These are phyloP conservation scores for Drosophila cardini DNA, from an alignment of 1,140 invertebrate genomes.

Conservation along the genomic window DNA sequence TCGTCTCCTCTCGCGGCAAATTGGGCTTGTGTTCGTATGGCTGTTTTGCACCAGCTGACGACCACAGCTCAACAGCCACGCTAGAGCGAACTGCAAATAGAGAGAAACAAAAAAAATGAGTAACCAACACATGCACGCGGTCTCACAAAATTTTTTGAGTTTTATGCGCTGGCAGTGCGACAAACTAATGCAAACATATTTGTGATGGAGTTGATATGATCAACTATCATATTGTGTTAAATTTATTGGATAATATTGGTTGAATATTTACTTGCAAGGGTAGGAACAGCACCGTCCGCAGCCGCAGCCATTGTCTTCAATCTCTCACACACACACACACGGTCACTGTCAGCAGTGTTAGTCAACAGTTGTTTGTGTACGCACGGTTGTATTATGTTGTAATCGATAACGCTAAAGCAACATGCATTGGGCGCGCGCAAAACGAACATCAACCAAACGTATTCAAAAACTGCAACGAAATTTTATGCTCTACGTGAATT, in stretches of 20 bases:
- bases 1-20: conserved; percentile 88
- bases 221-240: neutral
- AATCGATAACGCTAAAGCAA: conserved; percentile 61
- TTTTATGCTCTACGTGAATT: conserved; percentile 76
- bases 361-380: conserved; percentile 62
- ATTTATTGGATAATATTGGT: conserved; percentile 19
- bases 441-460: conserved; percentile 73
- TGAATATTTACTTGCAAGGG: conserved; percentile 82
- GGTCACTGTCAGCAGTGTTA: conserved; percentile 63
- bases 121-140: conserved; percentile 60
- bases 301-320: conserved; percentile 84
- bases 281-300: conserved; percentile 84
- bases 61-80: conserved; percentile 82
- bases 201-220: neutral
- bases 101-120: conserved; percentile 20
- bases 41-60: conserved; percentile 71
- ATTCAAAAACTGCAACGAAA: conserved; percentile 78
- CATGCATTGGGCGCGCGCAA: conserved; percentile 66
- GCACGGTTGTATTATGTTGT: conserved; percentile 65
- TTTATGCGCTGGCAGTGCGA: neutral
- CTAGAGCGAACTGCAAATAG: conserved; percentile 82
- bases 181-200: neutral
- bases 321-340: conserved; percentile 58
- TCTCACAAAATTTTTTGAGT: neutral
- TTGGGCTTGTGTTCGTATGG: conserved; percentile 86